Conservation (phyloP, 2,888 invertebrate genomes). For the Abscondita cerata region DNA sequence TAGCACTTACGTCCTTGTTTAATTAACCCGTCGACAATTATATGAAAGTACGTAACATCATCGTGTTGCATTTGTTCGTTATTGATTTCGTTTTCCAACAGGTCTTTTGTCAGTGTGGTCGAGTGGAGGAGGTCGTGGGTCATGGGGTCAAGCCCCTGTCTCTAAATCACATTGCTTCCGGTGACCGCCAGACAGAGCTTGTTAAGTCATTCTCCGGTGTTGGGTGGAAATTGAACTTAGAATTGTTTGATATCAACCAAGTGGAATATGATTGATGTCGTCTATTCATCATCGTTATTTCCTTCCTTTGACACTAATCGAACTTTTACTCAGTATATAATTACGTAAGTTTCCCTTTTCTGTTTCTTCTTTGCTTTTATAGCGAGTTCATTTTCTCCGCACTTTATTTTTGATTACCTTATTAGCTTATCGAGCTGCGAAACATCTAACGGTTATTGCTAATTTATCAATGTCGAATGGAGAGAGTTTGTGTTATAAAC, state of each 20-base stretch:
- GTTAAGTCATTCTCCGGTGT: slow-evolving; percentile 42
- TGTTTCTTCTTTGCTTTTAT: slow-evolving; percentile 22
- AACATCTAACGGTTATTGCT: slow-evolving; percentile 38
- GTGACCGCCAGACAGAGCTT: slow-evolving; percentile 41
- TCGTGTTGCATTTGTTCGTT: slow-evolving; percentile 18
- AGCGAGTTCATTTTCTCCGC: slow-evolving; percentile 15
- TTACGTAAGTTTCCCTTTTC: slow-evolving; percentile 45
- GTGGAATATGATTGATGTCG: slow-evolving; percentile 58
- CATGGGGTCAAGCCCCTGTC: slow-evolving; percentile 41
- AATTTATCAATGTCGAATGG: slow-evolving; percentile 52
- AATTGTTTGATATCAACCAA: slow-evolving; percentile 44
- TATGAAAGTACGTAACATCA: slow-evolving; percentile 24
- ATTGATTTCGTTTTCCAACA: slow-evolving; percentile 35
- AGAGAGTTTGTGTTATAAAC: slow-evolving; percentile 35
- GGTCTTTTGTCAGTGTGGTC: slow-evolving; percentile 40
- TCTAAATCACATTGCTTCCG: slow-evolving; percentile 47
- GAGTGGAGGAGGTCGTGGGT: slow-evolving; percentile 37
- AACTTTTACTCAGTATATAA: slow-evolving; percentile 55
- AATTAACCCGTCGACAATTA: slow-evolving; percentile 34
- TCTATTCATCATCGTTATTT: slow-evolving; percentile 59
- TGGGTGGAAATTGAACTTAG: slow-evolving; percentile 43
- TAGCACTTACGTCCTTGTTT: slow-evolving; percentile 40
- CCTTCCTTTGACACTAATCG: slow-evolving; percentile 54
- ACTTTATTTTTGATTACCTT: slow-evolving; percentile 26
- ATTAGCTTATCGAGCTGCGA: slow-evolving; percentile 30